Base-by-base conservation (phyloP, 2,797 vertebrate genomes). In the Dipus sagitta region DNA sequence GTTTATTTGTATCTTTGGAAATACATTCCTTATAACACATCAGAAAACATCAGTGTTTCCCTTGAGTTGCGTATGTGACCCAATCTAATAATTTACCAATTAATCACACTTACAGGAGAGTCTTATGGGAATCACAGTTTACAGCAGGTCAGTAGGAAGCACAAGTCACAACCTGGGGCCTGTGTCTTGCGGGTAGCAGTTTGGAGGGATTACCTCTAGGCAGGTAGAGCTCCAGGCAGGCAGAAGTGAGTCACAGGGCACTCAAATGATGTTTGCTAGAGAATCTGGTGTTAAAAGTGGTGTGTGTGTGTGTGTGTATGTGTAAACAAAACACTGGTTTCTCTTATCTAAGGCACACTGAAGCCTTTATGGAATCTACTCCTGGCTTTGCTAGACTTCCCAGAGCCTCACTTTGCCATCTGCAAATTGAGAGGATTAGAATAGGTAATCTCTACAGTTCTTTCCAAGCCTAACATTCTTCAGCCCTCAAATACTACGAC, bases 401-500 rank as follows among this genome's bases (percentile, higher is more conserved):
- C 42, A 72, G 34, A 72, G n/a, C 65, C 77, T 52, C n/a, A 58
- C 6, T 74, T 81, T 90, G 54, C 71, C 79, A 79, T 82, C 75
- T 92, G 78, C 81, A 92, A 75, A 88, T 0, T 81, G 65, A 90
- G 47, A 68, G 8, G 42, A 86, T 47, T 24, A 79, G 78, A 87
- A 52, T 18, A 86, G 81, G 85, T 79, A 23, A 42, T 76, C 54
- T 86, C 72, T 62, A 30, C 6, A 47, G 26, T 82, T 88, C 77
- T 86, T 86, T 80, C 38, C 28, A 76, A 34, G 58, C 54, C 75
- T 90, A 95, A 47, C n/a, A 91, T 85, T 65, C 65, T 88, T 83
- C 21, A 93, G 82, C 76, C 26, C 26, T 92, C 65, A 81, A 54
- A 1, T 74, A 67, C 6, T 93, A 78, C 74, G 34, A n/a, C 34